Conservation (phyloP, 2,888 invertebrate genomes). For the Machimus atricapillus region DNA sequence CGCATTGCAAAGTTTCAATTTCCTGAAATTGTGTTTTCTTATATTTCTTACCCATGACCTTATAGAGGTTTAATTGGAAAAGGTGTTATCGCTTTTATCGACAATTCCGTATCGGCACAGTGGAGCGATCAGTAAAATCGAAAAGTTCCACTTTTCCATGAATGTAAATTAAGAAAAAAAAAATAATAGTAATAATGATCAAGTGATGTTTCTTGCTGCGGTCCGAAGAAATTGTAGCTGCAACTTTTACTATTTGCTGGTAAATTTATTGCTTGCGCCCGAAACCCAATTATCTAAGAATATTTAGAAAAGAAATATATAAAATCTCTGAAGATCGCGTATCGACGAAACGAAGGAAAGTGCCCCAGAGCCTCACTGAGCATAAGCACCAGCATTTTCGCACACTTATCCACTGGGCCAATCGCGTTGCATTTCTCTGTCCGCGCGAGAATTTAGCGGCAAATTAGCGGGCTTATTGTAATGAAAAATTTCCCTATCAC, state of each 20-base stretch:
- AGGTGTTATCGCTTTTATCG: neutral
- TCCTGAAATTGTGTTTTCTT: neutral
- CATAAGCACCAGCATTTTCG: neutral
- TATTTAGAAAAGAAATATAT: slow-evolving; percentile 8
- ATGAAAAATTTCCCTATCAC: neutral
- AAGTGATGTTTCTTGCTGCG: neutral
- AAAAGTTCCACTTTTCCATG: neutral
- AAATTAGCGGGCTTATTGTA: slow-evolving; percentile 7
- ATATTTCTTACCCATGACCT: neutral
- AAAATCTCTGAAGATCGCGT: neutral
- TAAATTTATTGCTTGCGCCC: slow-evolving; percentile 30
- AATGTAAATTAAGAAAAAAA: neutral
- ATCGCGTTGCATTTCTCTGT: neutral
- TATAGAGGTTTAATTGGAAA: neutral
- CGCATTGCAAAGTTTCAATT: neutral
- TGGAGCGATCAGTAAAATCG: neutral
- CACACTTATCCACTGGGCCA: neutral
- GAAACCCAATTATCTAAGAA: slow-evolving; percentile 26
- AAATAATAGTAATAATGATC: neutral
- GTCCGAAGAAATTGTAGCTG: neutral
- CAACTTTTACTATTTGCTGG: neutral
- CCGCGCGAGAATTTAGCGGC: neutral
- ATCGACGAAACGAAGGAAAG: neutral
- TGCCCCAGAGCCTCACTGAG: neutral
- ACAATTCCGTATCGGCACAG: neutral